A percentile compares a stretch with the other conserved stretches of the same genome.
Conservation (phyloP, 2,888 invertebrate genomes). For the Acleris emargana region DNA sequence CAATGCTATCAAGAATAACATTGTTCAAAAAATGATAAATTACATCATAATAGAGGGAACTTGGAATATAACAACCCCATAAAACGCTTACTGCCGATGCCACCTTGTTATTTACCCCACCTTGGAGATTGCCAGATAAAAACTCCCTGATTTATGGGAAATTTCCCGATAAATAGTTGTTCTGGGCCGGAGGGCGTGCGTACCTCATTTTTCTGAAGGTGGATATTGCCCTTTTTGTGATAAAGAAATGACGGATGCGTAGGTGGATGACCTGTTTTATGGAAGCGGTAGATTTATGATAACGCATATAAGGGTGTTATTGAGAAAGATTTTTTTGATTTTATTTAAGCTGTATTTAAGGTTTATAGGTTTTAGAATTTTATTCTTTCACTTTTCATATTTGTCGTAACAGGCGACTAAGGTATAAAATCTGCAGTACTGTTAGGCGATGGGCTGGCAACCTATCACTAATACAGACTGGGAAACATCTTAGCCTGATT, state of each 20-base stretch:
- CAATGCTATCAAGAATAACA: no score
- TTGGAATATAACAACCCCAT: slow-evolving; percentile 23
- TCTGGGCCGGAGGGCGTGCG: slow-evolving; percentile 40
- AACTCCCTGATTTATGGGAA: slow-evolving; percentile 38
- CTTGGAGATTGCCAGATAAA: slow-evolving; percentile 38
- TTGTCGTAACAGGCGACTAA: no score
- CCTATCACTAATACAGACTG: no score
- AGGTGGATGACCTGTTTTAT: slow-evolving; percentile 36
- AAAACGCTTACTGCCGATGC: slow-evolving; percentile 34
- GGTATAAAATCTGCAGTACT: no score
- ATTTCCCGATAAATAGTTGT: slow-evolving; percentile 42
- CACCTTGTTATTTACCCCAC: slow-evolving; percentile 37
- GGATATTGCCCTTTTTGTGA: slow-evolving; percentile 42
- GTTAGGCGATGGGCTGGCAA: no score
- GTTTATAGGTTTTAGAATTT: neutral
- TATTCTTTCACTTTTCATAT: neutral
- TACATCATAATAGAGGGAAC: neutral
- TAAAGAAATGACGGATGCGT: slow-evolving; percentile 44
- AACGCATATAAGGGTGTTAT: slow-evolving; percentile 17
- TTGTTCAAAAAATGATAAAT: slow-evolving; percentile 13
- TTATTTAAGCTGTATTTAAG: slow-evolving; percentile 5
- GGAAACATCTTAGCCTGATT: no score
- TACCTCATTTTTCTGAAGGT: slow-evolving; percentile 41
- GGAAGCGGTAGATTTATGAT: slow-evolving; percentile 36
- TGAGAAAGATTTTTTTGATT: slow-evolving; percentile 10